Evolutionary conservation across 2,797 vertebrate species (phyloP).

Genomic region (Lophotriccus pileatus): DNA sequence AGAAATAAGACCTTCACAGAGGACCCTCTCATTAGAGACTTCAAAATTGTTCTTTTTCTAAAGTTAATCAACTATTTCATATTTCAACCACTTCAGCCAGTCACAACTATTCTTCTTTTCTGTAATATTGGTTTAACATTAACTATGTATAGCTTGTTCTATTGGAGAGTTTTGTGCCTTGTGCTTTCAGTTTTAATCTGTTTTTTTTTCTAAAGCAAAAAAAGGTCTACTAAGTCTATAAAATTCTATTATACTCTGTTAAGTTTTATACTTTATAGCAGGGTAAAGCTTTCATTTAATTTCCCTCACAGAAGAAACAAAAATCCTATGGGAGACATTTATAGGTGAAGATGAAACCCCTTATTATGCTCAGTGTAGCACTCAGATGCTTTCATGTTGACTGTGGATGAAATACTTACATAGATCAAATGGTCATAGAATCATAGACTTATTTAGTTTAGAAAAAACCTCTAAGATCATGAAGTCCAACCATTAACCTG

Average conservation of each 20-base stretch:
- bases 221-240: not conserved
- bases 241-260: not conserved
- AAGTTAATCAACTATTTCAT: not conserved
- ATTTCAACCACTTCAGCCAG: not conserved
- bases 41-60: not conserved
- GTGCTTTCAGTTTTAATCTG: not conserved
- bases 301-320: not conserved
- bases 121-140: not conserved
- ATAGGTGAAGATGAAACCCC: not conserved
- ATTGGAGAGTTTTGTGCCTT: not conserved
- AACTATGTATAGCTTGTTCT: not conserved
- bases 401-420: not conserved
- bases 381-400: not conserved
- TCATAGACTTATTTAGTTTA: not conserved
- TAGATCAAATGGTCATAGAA: not conserved
- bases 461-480: not conserved
- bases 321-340: not conserved
- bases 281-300: not conserved
- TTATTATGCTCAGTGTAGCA: not conserved
- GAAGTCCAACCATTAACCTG: not conserved
- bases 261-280: not conserved
- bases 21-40: not conserved
- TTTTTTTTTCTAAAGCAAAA: not conserved
- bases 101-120: not conserved
- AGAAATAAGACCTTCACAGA: conserved; percentile 3